Evolutionary conservation across 2,888 invertebrate genomes (phyloP), one percentile per base, ranked within the genome.

Genomic region (Catocala fraxini): DNA sequence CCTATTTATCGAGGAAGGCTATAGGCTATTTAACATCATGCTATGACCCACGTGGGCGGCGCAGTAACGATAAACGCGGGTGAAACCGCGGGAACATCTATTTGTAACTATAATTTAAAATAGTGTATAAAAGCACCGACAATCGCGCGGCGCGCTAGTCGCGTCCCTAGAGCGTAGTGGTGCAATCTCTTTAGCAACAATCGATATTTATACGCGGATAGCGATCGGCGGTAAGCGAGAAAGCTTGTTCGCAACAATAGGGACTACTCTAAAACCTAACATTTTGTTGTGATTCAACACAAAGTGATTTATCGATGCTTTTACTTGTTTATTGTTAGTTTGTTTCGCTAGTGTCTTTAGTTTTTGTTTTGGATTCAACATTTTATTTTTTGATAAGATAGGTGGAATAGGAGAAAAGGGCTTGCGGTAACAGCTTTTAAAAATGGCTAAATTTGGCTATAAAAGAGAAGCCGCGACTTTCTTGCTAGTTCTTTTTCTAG

Each of bases 121-220:
- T 25, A 25, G 25, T 25, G 25, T 25, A 4, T 4, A 25, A 25
- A 25, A 25, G 25, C 52, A 65, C 75, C 76, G 74, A 70, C 45
- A 65, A 6, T 35, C 10, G 46, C 58, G 52, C 11, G 58, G 69
- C 68, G 72, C 63, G 68, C 64, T 55, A 61, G 54, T 54, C 54
- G 13, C 59, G 75, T 86, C 89, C 88, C 89, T 67, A 75, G 87
- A 87, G 89, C 83, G 75, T 80, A 82, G 84, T 80, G 82, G 74
- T 77, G 79, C 87, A 87, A 89, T 90, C 88, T 84, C 86, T 89
- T 89, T 88, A 72, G 63, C 59, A 72, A 81, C 84, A 87, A 89
- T 88, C 91, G 89, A 91, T 92, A 87, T 83, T 84, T 85, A 89
- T 86, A 85, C 79, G 77, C 80, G 83, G 79, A 85, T 80, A 76